phyloP scores from a whole-genome alignment of 1,140 invertebrate species.

The Neelides sp. region DNA sequence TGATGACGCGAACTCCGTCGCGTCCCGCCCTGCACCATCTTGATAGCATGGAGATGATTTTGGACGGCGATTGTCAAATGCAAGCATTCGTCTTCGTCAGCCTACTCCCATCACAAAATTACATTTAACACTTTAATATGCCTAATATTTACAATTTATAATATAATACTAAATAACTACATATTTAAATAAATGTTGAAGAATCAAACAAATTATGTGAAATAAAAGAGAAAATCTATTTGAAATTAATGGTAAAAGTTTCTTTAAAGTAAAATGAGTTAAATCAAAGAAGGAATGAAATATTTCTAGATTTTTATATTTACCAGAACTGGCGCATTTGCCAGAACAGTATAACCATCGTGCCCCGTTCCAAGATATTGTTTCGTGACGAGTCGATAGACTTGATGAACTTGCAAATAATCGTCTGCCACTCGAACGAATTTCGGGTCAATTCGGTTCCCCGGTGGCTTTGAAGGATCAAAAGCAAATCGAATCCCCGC shows the following conservation, averaged over 20 bases:
- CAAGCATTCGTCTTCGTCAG: conserved; percentile 67
- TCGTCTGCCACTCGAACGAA: conserved; percentile 72
- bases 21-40: conserved; percentile 55
- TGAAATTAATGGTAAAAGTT: too few species aligned
- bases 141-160: conserved; percentile 2
- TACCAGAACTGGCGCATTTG: conserved; percentile 55
- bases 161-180: conserved; percentile 1
- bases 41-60: conserved; percentile 77
- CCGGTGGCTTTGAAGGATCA: conserved; percentile 52
- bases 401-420: conserved; percentile 56
- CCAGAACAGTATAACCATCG: conserved; percentile 72
- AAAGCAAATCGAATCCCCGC: conserved; percentile 72
- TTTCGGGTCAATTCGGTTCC: conserved; percentile 49
- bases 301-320: too few species aligned
- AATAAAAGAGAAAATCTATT: too few species aligned
- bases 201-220: too few species aligned
- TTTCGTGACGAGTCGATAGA: conserved; percentile 67
- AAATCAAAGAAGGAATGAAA: neutral
- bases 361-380: conserved; percentile 54
- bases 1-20: conserved; percentile 61
- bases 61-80: conserved; percentile 65
- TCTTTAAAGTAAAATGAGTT: conserved; percentile 1
- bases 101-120: conserved; percentile 38
- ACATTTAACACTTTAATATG: conserved; percentile 8
- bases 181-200: too few species aligned